A percentile compares a stretch with the other conserved stretches of the same genome.
Conservation (phyloP, 2,888 invertebrate species). For the Diogma glabrata region DNA sequence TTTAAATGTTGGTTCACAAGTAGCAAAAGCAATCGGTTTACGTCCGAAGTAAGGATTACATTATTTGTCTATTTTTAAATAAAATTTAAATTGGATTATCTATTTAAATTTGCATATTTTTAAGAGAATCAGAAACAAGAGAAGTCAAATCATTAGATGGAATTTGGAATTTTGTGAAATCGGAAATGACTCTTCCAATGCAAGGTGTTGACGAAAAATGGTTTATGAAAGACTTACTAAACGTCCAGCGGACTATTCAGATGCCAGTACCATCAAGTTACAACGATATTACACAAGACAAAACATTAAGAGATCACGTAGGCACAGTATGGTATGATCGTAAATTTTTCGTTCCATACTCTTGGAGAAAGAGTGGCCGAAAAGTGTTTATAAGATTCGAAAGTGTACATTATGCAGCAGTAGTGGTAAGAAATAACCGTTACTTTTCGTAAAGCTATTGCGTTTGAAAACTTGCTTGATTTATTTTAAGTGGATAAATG, state of each 20-base stretch:
- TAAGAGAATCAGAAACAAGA: conserved; percentile 62
- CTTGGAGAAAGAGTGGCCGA: conserved; percentile 55
- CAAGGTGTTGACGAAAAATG: conserved; percentile 66
- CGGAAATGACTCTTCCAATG: conserved; percentile 55
- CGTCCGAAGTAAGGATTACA: too few relatives aligned
- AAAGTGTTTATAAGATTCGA: conserved; percentile 76
- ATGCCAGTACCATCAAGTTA: conserved; percentile 97
- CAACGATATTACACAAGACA: conserved; percentile 84
- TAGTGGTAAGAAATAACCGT: conserved; percentile 68
- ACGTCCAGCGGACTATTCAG: conserved; percentile 56
- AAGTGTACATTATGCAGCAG: conserved; percentile 83
- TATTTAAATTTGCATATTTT: too few relatives aligned
- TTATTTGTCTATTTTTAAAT: too few relatives aligned
- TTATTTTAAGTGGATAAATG: conserved; percentile 75
- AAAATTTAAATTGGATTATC: too few relatives aligned
- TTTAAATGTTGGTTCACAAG: too few relatives aligned
- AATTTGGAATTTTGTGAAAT: conserved; percentile 81
- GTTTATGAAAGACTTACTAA: conserved; percentile 58
- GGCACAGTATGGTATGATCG: conserved; percentile 95
- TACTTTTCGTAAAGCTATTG: not conserved
- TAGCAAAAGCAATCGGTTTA: conserved; percentile 10
- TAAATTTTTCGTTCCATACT: conserved; percentile 68
- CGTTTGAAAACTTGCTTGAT: not conserved
- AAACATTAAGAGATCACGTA: conserved; percentile 73
- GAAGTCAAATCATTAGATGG: conserved; percentile 72